phyloP scores from a whole-genome alignment of 2,113 vertebrate genomes.

The Carettochelys insculpta region DNA sequence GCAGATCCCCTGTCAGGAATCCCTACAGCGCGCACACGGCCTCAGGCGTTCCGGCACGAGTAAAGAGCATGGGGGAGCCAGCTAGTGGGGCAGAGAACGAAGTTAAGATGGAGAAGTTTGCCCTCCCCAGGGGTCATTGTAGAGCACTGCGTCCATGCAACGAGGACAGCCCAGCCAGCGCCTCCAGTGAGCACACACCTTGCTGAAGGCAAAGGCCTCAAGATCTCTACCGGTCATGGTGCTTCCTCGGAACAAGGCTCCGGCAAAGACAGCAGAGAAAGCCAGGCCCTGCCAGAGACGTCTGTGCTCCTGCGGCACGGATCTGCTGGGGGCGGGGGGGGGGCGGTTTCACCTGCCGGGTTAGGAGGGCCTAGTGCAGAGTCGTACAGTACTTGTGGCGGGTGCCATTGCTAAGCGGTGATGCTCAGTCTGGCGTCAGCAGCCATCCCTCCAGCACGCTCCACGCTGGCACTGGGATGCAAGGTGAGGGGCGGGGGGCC shows the following conservation, averaged over 20 bases:
- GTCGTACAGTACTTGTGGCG: neutral
- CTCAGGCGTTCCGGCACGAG: neutral
- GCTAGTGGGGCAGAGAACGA: too few species aligned
- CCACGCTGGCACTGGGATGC: neutral
- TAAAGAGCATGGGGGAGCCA: too few species aligned
- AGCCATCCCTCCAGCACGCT: neutral
- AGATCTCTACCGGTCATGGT: neutral
- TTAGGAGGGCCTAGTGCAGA: neutral
- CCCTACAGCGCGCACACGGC: neutral
- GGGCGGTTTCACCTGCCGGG: too few species aligned
- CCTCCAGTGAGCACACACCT: neutral
- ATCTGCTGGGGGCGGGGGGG: neutral
- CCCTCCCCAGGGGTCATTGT: too few species aligned
- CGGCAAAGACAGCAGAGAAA: neutral
- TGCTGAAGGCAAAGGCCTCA: neutral
- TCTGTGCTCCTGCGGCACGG: neutral
- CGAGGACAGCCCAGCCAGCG: neutral
- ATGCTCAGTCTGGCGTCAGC: neutral
- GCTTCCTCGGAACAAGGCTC: neutral
- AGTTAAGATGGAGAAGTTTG: neutral
- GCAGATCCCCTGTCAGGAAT: too few species aligned
- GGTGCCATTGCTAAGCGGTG: neutral
- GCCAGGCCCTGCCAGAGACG: neutral
- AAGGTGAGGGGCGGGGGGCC: too few species aligned
- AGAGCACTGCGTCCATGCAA: neutral